These are phyloP conservation scores for Nysson spinosus DNA, from an alignment of 2,888 invertebrate species.

Conservation along the genomic window DNA sequence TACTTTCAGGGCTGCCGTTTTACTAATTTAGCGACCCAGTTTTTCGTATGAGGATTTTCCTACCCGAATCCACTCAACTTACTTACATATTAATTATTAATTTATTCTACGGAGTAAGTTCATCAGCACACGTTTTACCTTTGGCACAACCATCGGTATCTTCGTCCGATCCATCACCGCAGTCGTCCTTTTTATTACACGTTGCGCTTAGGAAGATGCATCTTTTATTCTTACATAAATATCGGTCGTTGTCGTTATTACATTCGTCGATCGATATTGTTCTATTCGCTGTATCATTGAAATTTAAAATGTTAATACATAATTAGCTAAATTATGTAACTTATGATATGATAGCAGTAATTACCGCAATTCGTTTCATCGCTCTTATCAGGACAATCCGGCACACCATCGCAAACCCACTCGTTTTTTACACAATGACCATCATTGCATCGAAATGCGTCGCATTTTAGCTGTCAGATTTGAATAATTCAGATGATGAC, in stretches of 20 bases:
- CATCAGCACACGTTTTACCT: no score
- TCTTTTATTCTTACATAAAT: slow-evolving; percentile 79
- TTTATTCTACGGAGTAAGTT: no score
- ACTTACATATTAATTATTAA: background rate
- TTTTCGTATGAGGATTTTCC: slow-evolving; percentile 71
- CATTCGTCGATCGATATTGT: slow-evolving; percentile 76
- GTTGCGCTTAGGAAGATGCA: slow-evolving; percentile 79
- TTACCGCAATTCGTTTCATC: slow-evolving; percentile 85
- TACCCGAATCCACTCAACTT: slow-evolving; percentile 47
- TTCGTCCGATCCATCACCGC: slow-evolving; percentile 83
- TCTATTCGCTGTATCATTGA: slow-evolving; percentile 63
- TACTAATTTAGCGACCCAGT: no score
- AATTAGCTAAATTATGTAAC: background rate
- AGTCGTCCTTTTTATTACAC: slow-evolving; percentile 80
- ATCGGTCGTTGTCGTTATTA: slow-evolving; percentile 77
- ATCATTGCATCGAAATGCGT: slow-evolving; percentile 82
- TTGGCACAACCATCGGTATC: slow-evolving; percentile 73
- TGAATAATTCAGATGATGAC: background rate
- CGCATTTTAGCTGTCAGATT: slow-evolving; percentile 76
- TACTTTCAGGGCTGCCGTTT: no score
- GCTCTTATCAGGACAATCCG: slow-evolving; percentile 83
- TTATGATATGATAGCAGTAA: slow-evolving; percentile 44
- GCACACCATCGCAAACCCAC: slow-evolving; percentile 81
- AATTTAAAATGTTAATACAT: background rate
- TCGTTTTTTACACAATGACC: slow-evolving; percentile 84